Base-by-base conservation (phyloP, 2,888 invertebrate species). In the Linnaemya tessellans region DNA sequence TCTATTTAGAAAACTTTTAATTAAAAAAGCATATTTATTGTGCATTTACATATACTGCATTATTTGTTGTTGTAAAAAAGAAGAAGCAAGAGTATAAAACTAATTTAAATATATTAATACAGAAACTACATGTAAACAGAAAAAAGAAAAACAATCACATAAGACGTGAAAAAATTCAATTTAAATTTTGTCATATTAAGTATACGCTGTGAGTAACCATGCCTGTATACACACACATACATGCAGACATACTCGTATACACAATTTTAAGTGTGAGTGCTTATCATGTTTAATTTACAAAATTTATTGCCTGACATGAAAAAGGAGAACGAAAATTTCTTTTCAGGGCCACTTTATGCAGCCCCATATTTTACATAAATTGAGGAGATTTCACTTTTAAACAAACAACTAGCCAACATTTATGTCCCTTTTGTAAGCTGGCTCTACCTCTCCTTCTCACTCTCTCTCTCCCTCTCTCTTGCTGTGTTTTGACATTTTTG, bases 251-350 rank as follows among this genome's bases (percentile, higher is more conserved):
- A 35, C 20, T 4, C 60, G 18, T 58, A 56, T 30, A 4, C 13
- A 10, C 20, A 20, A 35, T 13, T 20, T 10, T 30, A 7, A 4
- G 20, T 49, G 13, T 20, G 11, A 46, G 11, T 38, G 11, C 8
- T 25, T 46, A 38, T 25, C 11, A 58, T 58, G 4, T 67, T 67
- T 20, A 68, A 43, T 80, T 74, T 74, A 18, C n/a, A 43, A 79
- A 51, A 80, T 80, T 74, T 80, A 80, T 74, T 51, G 74, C 22
- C 67, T 74, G 67, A 30, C 51, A 62, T 30, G 41, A 73, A 80
- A 58, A 67, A 68, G 2, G 43, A 58, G 20, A 80, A 30, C 46
- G 38, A 5, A 30, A 25, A 20, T 74, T 56, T 20, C 43, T 43
- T 5, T 13, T 38, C 46, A 43, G 10, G 15, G 38, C 62, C 11